phyloP scores from a whole-genome alignment of 2,888 invertebrate species.

The Tupiocoris notatus region DNA sequence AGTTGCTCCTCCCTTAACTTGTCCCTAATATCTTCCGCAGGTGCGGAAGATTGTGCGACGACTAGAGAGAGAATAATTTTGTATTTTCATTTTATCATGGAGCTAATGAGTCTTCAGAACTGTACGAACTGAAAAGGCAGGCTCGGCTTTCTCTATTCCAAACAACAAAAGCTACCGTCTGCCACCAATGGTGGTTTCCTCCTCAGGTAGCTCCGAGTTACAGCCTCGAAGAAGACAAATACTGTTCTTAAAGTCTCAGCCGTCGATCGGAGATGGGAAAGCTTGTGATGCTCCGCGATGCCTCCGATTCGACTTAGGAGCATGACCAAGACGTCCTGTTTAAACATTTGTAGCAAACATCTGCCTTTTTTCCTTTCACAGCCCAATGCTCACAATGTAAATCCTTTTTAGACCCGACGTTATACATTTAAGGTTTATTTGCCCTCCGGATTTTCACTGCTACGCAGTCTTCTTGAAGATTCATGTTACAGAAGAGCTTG shows the following conservation, averaged over 20 bases:
- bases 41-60: too few species aligned
- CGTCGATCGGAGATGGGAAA: neutral
- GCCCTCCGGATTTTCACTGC: constrained; percentile 16
- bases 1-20: too few species aligned
- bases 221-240: neutral
- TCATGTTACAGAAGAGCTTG: too few species aligned
- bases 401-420: constrained; percentile 20
- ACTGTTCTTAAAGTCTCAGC: neutral
- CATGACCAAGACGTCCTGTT: constrained; percentile 34
- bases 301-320: neutral
- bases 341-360: constrained; percentile 32
- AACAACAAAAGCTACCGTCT: too few species aligned
- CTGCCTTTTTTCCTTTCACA: constrained; percentile 1
- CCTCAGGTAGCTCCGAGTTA: too few species aligned
- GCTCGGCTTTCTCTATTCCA: too few species aligned
- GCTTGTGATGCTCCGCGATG: neutral
- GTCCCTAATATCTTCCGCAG: too few species aligned
- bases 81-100: too few species aligned
- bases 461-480: neutral
- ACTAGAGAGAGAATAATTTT: too few species aligned
- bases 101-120: too few species aligned
- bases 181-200: too few species aligned
- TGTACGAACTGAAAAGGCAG: too few species aligned
- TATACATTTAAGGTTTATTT: constrained; percentile 37
- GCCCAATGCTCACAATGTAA: constrained; percentile 17